Evolutionary conservation across 2,888 invertebrate species (phyloP).

Genomic region (Hydroisotoma schaefferi): DNA sequence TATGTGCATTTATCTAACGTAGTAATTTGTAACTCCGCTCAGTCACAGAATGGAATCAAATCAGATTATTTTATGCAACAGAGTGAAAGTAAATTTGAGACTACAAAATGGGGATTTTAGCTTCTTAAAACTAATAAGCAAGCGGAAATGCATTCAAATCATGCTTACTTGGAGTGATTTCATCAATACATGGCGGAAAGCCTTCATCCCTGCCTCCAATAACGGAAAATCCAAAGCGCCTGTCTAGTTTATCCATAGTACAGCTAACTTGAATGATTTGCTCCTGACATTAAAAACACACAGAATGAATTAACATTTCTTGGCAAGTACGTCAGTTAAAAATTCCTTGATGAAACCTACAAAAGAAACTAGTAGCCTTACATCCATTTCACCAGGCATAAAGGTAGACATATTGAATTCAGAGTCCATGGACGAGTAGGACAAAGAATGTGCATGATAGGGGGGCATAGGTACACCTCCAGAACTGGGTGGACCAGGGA

Average conservation of each 20-base stretch:
- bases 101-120: no score
- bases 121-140: no score
- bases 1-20: no score
- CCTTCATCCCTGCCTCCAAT: slow-evolving; percentile 54
- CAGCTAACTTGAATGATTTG: slow-evolving; percentile 48
- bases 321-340: no score
- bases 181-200: slow-evolving; percentile 53
- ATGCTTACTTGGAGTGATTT: slow-evolving; percentile 52
- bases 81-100: no score
- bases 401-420: slow-evolving; percentile 27
- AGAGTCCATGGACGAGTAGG: slow-evolving; percentile 38
- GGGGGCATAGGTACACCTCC: slow-evolving; percentile 4
- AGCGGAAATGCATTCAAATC: no score
- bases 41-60: no score
- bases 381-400: slow-evolving; percentile 32
- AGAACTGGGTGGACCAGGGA: slow-evolving; percentile 22
- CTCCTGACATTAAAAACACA: slow-evolving; percentile 23
- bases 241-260: slow-evolving; percentile 50
- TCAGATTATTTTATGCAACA: neutral
- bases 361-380: slow-evolving; percentile 28
- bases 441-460: slow-evolving; percentile 33
- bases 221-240: slow-evolving; percentile 54
- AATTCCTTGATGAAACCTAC: no score
- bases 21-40: no score
- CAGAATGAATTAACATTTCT: neutral